Evolutionary conservation across 2,113 vertebrate genomes (phyloP).

Genomic region (Bufo bufo): DNA sequence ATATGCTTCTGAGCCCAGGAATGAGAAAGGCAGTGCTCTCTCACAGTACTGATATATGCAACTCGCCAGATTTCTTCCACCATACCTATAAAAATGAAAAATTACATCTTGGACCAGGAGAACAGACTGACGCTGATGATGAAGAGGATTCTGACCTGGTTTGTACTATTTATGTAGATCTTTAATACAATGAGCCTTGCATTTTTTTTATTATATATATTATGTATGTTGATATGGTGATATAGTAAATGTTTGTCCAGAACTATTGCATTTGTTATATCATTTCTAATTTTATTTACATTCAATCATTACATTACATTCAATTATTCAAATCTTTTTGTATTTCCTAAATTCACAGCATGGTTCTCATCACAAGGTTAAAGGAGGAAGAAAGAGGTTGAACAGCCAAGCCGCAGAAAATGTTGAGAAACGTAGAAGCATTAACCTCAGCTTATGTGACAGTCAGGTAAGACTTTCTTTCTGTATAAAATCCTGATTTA

Average conservation of each 20-base stretch:
- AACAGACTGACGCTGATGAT: slow-evolving; percentile 83
- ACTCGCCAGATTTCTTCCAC: slow-evolving; percentile 77
- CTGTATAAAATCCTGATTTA: too few relatives aligned
- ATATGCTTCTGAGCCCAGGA: slow-evolving; percentile 71
- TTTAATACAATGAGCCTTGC: background rate
- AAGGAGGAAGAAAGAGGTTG: slow-evolving; percentile 83
- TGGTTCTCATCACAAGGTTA: slow-evolving; percentile 79
- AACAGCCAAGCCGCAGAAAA: slow-evolving; percentile 84
- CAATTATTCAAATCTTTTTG: too few relatives aligned
- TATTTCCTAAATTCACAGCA: slow-evolving; percentile 70
- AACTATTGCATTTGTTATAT: too few relatives aligned
- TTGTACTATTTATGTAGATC: background rate
- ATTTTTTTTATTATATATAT: background rate
- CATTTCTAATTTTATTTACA: background rate
- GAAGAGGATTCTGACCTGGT: slow-evolving; percentile 82
- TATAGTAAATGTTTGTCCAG: too few relatives aligned
- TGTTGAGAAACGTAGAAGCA: slow-evolving; percentile 79
- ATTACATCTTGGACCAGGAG: slow-evolving; percentile 69
- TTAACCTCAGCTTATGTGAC: slow-evolving; percentile 77
- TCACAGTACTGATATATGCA: slow-evolving; percentile 69
- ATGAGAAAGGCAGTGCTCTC: slow-evolving; percentile 72
- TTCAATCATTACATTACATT: too few relatives aligned
- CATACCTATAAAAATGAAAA: slow-evolving; percentile 74
- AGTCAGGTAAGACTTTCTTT: slow-evolving; percentile 65
- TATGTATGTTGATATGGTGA: too few relatives aligned